Percentiles rank a stretch among this genome's conserved stretches.
Evolutionary conservation across 1,140 invertebrate species (phyloP).

Genomic region (Thereuonema tuberculata): DNA sequence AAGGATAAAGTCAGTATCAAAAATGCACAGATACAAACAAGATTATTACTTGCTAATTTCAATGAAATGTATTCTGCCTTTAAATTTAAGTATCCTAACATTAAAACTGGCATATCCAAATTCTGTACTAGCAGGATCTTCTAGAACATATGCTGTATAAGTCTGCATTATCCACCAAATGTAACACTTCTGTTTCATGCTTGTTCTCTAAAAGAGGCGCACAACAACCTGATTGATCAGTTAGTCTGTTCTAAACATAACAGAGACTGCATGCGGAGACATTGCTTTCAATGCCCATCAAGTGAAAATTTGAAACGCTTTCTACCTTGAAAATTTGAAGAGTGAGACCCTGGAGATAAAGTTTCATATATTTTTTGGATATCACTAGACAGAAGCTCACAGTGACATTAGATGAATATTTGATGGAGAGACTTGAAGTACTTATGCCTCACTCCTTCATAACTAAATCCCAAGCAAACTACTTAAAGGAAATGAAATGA

Average conservation of each 20-base stretch:
- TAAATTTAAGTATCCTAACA: conserved; percentile 9
- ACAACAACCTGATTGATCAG: not conserved
- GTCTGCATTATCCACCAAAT: conserved; percentile 12
- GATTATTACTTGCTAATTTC: conserved; percentile 21
- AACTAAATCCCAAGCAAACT: not conserved
- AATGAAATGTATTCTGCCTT: conserved; percentile 19
- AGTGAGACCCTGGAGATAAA: not conserved
- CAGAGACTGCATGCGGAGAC: not conserved
- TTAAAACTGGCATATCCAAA: not conserved
- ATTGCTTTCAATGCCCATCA: not conserved
- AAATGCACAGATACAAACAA: conserved; percentile 17
- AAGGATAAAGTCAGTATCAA: conserved; percentile 20
- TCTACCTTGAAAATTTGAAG: not conserved
- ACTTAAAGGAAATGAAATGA: not conserved
- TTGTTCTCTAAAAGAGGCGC: not conserved
- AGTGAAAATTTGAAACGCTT: not conserved
- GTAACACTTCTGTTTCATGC: conserved; percentile 5
- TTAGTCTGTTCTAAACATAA: not conserved
- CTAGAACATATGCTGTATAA: conserved; percentile 14
- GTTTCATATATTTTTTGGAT: not conserved
- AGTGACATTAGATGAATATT: not conserved
- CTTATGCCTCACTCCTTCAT: not conserved
- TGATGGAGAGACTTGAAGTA: not conserved
- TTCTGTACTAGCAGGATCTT: conserved; percentile 8
- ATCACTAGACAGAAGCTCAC: not conserved